These are phyloP conservation scores for Poecilia latipinna DNA, from an alignment of 2,113 vertebrate genomes.

Conservation along the genomic window DNA sequence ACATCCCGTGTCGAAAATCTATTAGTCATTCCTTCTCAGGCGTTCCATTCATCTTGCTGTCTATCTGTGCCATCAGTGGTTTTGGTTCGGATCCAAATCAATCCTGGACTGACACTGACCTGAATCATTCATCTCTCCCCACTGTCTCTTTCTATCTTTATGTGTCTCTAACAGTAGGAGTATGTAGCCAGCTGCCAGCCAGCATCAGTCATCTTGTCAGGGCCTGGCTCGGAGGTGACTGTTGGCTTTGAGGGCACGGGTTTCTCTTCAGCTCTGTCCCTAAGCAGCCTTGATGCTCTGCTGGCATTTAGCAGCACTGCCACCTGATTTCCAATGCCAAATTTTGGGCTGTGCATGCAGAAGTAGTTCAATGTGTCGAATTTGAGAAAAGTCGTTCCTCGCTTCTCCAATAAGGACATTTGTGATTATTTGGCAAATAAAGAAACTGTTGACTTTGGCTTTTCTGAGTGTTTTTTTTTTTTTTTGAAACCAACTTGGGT, in stretches of 20 bases:
- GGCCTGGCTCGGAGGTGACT: slow-evolving; percentile 62
- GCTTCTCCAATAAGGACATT: background rate
- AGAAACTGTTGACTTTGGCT: background rate
- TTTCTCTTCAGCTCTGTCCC: slow-evolving; percentile 52
- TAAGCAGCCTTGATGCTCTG: slow-evolving; percentile 51
- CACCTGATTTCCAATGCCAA: slow-evolving; percentile 17
- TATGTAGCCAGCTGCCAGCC: slow-evolving; percentile 75
- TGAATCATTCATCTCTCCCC: slow-evolving; percentile 73
- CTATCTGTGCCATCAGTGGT: slow-evolving; percentile 78
- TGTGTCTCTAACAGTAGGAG: slow-evolving; percentile 73
- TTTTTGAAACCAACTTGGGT: background rate
- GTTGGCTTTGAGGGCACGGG: slow-evolving; percentile 64
- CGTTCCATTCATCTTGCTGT: slow-evolving; percentile 68
- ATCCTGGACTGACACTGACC: slow-evolving; percentile 76
- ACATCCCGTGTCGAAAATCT: slow-evolving; percentile 71
- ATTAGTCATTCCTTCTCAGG: slow-evolving; percentile 72
- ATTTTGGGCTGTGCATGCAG: slow-evolving; percentile 18
- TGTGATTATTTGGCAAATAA: background rate
- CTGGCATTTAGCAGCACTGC: slow-evolving; percentile 38
- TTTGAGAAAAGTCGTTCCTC: background rate
- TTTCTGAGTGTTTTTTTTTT: background rate
- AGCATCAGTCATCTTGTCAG: slow-evolving; percentile 77
- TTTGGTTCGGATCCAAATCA: slow-evolving; percentile 78
- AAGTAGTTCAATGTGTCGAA: background rate
- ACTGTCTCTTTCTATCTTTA: slow-evolving; percentile 69